Base-by-base conservation (phyloP, 2,888 invertebrate species). In the Nephrotoma flavescens region DNA sequence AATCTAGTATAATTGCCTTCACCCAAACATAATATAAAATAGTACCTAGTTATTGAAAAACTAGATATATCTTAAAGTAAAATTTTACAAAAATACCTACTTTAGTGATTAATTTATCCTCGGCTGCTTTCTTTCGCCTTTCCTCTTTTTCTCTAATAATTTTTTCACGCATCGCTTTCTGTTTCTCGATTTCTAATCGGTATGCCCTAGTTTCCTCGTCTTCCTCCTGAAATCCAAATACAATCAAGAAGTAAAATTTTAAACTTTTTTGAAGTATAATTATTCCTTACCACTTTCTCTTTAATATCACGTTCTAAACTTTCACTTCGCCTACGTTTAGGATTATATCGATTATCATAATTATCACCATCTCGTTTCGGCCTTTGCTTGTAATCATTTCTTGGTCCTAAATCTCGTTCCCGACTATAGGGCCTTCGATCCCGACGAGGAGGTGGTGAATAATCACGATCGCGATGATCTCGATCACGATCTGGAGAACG, bases 201-300 rank as follows among this genome's bases (percentile, higher is more conserved):
- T 92, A 93, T 83, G 90, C 91, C 87, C 91, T 91, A 19, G 92
- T 93, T 88, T 92, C 92, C 88, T 92, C 93, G 88, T 93, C 93
- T 89, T 93, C 93, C 86, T 52, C 86, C 86, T 52, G 5, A n/a
- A 52, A 57, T 31, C 3, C 2, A 31, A 31, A 31, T 31, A 31
- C 31, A 31, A 31, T 31, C 31, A 57, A 41, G 9, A 83, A 41
- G 84, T 12, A 41, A 19, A 86, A 44, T 19, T 71, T 86, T 41
- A 44, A 52, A 45, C n/a, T 42, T 6, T 86, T 86, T 57, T n/a
- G 15, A 57, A 15, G 6, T 15, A 57, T 57, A 31, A 71, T 9
- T 4, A 42, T 47, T 6, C 89, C 90, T 89, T 88, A 91, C 92
- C 88, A 84, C 84, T 84, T 90, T 89, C 87, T 3, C 91, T 90